Conservation (phyloP, 2,888 invertebrate species). For the Miltochrista miniata region DNA sequence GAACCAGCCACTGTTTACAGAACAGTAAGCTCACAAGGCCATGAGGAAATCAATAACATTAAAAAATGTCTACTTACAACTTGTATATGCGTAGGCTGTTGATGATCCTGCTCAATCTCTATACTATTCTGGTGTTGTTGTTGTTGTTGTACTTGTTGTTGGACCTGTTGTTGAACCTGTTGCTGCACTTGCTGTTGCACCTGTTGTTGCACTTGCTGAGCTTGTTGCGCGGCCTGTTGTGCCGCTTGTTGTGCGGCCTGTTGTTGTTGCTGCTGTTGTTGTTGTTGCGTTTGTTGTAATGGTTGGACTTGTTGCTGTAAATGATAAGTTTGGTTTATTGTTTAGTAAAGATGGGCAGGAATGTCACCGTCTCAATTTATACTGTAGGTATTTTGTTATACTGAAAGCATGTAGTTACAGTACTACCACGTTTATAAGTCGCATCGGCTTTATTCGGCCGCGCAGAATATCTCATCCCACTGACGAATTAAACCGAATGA, state of each 20-base stretch:
- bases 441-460: too few relatives aligned
- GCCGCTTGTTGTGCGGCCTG: constrained; percentile 43
- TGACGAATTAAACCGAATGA: too few relatives aligned
- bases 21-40: too few relatives aligned
- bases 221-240: constrained; percentile 22
- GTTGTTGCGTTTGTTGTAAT: constrained; percentile 53
- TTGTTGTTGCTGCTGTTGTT: constrained; percentile 57
- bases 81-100: constrained; percentile 79
- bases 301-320: constrained; percentile 3
- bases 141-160: constrained; percentile 51
- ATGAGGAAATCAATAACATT: too few relatives aligned
- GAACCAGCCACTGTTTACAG: too few relatives aligned
- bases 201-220: constrained; percentile 55
- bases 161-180: constrained; percentile 19
- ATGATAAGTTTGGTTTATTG: neutral
- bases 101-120: constrained; percentile 73
- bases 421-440: too few relatives aligned
- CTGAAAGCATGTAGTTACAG: too few relatives aligned
- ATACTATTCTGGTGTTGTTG: constrained; percentile 68
- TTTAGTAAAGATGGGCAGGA: too few relatives aligned
- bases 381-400: too few relatives aligned
- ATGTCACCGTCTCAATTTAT: too few relatives aligned
- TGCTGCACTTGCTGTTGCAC: constrained; percentile 58
- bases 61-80: constrained; percentile 52
- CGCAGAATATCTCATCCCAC: too few relatives aligned